These are phyloP conservation scores for Clytia hemisphaerica DNA, from an alignment of 30 jellyfish, hydroid and myxozoan genomes.

Conservation along the genomic window DNA sequence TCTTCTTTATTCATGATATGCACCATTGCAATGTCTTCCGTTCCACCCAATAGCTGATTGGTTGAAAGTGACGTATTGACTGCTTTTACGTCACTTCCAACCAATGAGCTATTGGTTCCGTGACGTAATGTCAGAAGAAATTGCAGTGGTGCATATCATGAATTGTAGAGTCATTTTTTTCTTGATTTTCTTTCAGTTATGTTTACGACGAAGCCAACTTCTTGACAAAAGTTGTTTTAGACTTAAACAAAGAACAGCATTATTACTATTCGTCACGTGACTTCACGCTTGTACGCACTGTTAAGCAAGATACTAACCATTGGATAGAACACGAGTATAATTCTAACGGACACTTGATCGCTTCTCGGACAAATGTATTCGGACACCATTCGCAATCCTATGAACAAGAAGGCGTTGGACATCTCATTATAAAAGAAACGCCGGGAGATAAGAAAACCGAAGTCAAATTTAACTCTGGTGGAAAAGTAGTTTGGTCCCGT, in stretches of 20 bases:
- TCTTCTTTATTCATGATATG: too few relatives aligned
- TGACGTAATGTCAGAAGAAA: too few relatives aligned
- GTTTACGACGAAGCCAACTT: conserved; percentile 4
- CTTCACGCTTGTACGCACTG: not conserved
- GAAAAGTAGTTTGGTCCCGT: not conserved
- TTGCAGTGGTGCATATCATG: not conserved
- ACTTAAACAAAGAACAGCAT: not conserved
- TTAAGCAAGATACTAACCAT: not conserved
- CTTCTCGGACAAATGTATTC: too few relatives aligned
- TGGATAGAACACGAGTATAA: not conserved
- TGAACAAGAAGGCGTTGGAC: conserved; percentile 9
- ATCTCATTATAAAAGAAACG: not conserved
- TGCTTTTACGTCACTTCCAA: too few relatives aligned
- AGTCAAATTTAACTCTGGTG: not conserved
- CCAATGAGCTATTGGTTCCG: too few relatives aligned
- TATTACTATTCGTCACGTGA: conserved; percentile 5
- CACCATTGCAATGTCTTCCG: too few relatives aligned
- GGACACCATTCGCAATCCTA: not conserved
- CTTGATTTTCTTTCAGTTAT: not conserved
- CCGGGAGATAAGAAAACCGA: conserved; percentile 1
- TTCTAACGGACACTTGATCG: not conserved
- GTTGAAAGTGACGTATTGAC: too few relatives aligned
- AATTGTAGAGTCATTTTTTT: not conserved
- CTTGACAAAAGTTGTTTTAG: conserved; percentile 4
- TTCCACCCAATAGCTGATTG: too few relatives aligned